These are phyloP conservation scores for Gouania willdenowi DNA, from an alignment of 2,797 vertebrate species.

Conservation along the genomic window DNA sequence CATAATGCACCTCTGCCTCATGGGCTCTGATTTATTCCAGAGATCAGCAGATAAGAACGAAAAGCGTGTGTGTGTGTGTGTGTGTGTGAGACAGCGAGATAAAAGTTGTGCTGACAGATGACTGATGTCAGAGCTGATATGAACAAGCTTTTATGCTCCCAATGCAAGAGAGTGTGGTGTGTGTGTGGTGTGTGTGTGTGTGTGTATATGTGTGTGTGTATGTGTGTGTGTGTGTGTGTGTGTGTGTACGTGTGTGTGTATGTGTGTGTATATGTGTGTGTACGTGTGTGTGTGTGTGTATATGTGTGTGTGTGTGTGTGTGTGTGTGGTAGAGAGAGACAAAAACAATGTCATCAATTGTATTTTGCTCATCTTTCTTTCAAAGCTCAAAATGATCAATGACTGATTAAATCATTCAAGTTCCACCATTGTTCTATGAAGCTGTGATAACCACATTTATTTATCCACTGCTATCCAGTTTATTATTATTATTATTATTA, in stretches of 20 bases:
- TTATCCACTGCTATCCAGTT: too few species aligned
- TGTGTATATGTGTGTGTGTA: slow-evolving; percentile 9
- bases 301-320: slow-evolving; percentile 12
- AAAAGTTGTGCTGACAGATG: slow-evolving; percentile 64
- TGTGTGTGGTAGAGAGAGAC: too few species aligned
- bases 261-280: slow-evolving; percentile 7
- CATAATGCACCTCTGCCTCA: slow-evolving; percentile 45
- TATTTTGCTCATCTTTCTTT: too few species aligned
- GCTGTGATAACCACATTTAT: too few species aligned
- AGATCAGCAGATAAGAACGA: slow-evolving; percentile 52
- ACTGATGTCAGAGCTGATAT: slow-evolving; percentile 64
- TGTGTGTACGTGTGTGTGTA: background rate
- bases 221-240: slow-evolving; percentile 2
- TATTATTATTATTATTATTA: too few species aligned
- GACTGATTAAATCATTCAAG: too few species aligned
- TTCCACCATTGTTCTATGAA: too few species aligned
- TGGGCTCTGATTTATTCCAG: slow-evolving; percentile 54
- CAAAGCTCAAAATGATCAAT: too few species aligned
- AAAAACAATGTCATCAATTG: too few species aligned
- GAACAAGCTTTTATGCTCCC: slow-evolving; percentile 42
- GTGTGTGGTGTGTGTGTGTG: slow-evolving; percentile 5
- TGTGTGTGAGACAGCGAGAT: slow-evolving; percentile 39
- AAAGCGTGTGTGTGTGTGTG: slow-evolving; percentile 4
- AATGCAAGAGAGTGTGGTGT: slow-evolving; percentile 1
- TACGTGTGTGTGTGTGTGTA: slow-evolving; percentile 7